Percentiles rank a stretch among this genome's conserved stretches.
Conservation (phyloP, 2,797 vertebrate species). For the Myotis vivesi region DNA sequence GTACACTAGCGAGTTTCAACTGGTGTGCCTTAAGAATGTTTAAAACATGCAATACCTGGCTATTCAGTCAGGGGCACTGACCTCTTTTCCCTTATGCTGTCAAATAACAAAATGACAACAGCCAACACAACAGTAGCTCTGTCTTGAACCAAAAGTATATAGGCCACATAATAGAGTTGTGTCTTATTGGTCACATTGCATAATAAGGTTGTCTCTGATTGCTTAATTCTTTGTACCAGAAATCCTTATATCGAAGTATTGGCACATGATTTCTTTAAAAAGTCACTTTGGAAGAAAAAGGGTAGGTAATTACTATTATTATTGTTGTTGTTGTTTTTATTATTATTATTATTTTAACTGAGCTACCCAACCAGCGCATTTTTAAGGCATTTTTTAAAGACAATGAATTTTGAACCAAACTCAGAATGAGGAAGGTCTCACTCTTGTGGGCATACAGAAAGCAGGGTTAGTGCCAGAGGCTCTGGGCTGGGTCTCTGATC, state of each 20-base stretch:
- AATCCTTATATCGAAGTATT: neutral
- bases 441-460: rapidly evolving
- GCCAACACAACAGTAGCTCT: neutral
- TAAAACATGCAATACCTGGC: too few species aligned
- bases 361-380: neutral
- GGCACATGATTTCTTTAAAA: neutral
- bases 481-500: neutral
- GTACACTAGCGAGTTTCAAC: neutral
- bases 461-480: neutral
- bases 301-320: too few species aligned
- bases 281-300: neutral
- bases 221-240: neutral
- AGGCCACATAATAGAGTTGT: neutral
- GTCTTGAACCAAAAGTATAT: neutral
- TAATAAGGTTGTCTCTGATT: neutral
- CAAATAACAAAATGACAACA: neutral
- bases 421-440: neutral
- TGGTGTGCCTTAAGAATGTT: too few species aligned
- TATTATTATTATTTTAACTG: neutral
- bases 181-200: neutral
- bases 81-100: neutral
- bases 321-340: too few species aligned
- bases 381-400: neutral
- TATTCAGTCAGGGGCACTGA: too few species aligned
- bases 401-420: neutral